Evolutionary conservation across 2,113 vertebrate species (phyloP), one percentile per base, ranked within the genome.

Genomic region (Thryonomys swinderianus): DNA sequence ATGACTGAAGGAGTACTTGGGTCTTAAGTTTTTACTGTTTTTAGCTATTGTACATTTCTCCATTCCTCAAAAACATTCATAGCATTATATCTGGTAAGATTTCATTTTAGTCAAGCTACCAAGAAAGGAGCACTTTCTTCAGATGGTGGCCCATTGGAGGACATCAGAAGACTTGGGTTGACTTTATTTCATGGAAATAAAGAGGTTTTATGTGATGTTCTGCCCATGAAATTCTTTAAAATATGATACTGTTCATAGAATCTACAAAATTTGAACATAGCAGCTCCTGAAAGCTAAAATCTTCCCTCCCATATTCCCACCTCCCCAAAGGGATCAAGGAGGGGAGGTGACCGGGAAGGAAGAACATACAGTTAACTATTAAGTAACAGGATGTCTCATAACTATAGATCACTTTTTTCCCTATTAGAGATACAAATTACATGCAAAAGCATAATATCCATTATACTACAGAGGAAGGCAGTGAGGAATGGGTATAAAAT

Each of bases 1-100:
- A 62, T 93, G 91, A 97, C 93, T 94, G 94, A 93, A 96, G 51
- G n/a, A 80, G 76, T 87, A 79, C 88, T 96, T 96, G 0, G 48
- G 40, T 69, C 37, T 90, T 95, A n/a, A 34, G 59, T 84, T 96
- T 91, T 93, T 85, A 81, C 71, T 53, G n/a, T n/a, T n/a, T n/a
- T n/a, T n/a, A 95, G 82, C 67, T 81, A 92, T n/a, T 12, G n/a
- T 27, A 48, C 37, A 83, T 93, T 90, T 91, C 27, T 95, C 21
- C 11, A 21, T 80, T 76, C 48, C 42, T 96, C 62, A 84, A 57
- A 91, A 27, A 90, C 86, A 30, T 57, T 69, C 40, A 85, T 61
- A 91, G 74, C 30, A 61, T 64, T 91, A 18, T 76, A 21, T 51
- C 61, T 21, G 61, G 84, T n/a, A 90, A 92, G 74, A 86, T 40